phyloP scores from a whole-genome alignment of 2,888 invertebrate genomes.

The Chrysolina haemoptera region DNA sequence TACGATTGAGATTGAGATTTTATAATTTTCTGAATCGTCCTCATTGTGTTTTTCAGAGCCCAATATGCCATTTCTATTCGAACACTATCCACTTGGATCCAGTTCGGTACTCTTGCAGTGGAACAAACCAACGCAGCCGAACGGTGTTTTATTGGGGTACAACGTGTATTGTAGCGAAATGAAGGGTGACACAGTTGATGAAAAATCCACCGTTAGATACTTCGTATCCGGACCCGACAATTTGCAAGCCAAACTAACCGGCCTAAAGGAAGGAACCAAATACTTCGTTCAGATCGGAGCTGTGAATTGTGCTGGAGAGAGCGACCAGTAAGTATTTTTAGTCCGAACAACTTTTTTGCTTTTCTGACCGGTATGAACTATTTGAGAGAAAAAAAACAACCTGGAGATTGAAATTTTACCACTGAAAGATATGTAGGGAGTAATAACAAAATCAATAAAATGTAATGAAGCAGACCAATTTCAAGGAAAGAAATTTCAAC shows the following conservation, averaged over 20 bases:
- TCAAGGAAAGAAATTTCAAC: no score
- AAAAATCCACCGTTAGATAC: slow-evolving; percentile 55
- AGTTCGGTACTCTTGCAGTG: slow-evolving; percentile 60
- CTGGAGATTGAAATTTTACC: no score
- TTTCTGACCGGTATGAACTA: no score
- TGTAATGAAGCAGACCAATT: no score
- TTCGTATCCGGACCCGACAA: slow-evolving; percentile 59
- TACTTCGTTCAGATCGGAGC: slow-evolving; percentile 60
- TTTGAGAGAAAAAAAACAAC: no score
- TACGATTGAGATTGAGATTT: background rate
- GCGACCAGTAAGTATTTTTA: slow-evolving; percentile 56
- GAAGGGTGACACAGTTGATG: slow-evolving; percentile 52
- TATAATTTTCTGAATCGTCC: background rate
- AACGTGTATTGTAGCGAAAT: slow-evolving; percentile 61
- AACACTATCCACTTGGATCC: slow-evolving; percentile 58
- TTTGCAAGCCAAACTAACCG: slow-evolving; percentile 61
- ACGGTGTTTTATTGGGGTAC: slow-evolving; percentile 62
- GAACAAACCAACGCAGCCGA: slow-evolving; percentile 60
- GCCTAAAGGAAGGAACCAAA: slow-evolving; percentile 56
- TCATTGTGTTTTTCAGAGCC: slow-evolving; percentile 55
- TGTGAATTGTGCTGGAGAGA: slow-evolving; percentile 63
- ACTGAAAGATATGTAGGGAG: no score
- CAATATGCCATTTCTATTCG: slow-evolving; percentile 58
- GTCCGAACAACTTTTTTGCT: background rate
- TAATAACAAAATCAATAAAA: no score